Conservation (phyloP, 2,888 invertebrate species). For the Stratiomys singularior region DNA sequence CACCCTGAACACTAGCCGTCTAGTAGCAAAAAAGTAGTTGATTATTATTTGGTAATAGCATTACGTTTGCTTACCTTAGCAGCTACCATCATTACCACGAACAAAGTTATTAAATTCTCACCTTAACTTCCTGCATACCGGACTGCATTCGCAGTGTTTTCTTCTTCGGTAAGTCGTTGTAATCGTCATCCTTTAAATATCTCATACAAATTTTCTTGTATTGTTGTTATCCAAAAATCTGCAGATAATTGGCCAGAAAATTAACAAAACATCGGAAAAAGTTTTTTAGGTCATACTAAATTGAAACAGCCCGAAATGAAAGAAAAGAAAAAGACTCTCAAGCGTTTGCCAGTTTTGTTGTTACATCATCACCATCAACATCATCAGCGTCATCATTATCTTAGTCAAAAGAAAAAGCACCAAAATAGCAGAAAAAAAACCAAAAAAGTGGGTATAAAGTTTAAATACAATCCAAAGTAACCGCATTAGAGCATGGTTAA, state of each 20-base stretch:
- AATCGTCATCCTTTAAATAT: slow-evolving; percentile 7
- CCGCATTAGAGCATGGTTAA: slow-evolving; percentile 29
- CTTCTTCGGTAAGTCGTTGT: neutral
- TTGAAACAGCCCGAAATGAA: slow-evolving; percentile 7
- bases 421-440: slow-evolving; percentile 21
- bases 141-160: neutral
- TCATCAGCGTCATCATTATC: neutral
- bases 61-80: neutral
- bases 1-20: no score
- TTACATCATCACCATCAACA: slow-evolving; percentile 13
- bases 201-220: neutral
- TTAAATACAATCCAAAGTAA: slow-evolving; percentile 34
- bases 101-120: neutral
- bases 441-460: slow-evolving; percentile 37
- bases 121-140: neutral
- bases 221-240: neutral
- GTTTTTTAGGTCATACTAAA: slow-evolving; percentile 32
- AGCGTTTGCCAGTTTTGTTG: neutral
- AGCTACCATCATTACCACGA: neutral
- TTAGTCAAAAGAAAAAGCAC: slow-evolving; percentile 6
- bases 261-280: slow-evolving; percentile 31
- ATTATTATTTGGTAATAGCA: slow-evolving; percentile 2
- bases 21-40: neutral
- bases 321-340: slow-evolving; percentile 19
- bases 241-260: slow-evolving; percentile 37